Conservation (phyloP, 2,797 vertebrate species). For the Tokudaia muenninki region DNA sequence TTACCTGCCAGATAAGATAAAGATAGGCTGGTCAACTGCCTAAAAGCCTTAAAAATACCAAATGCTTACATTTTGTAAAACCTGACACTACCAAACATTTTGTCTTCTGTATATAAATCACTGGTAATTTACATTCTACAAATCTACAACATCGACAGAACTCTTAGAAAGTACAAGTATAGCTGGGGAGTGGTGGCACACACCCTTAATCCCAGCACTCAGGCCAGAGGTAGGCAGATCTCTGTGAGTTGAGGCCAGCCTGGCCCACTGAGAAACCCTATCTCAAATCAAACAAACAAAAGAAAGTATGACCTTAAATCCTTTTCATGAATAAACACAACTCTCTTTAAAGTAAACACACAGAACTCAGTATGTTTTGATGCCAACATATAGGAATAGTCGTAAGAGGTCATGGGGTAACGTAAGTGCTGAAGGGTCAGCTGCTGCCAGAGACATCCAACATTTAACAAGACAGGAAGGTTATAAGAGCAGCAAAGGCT, state of each 20-base stretch:
- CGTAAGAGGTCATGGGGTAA: background rate
- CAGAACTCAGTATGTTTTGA: slow-evolving; percentile 10
- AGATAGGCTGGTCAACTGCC: background rate
- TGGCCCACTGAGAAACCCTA: background rate
- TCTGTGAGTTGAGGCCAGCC: background rate
- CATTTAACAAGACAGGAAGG: background rate
- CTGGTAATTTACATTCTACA: slow-evolving; percentile 38
- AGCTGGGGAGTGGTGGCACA: accelerated
- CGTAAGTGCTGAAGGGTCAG: background rate
- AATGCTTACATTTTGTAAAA: slow-evolving; percentile 31
- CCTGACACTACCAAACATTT: slow-evolving; percentile 10
- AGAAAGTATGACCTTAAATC: background rate
- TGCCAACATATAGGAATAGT: slow-evolving; percentile 40
- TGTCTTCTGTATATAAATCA: slow-evolving; percentile 49
- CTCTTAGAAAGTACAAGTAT: background rate
- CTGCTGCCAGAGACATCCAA: background rate
- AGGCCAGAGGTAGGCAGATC: background rate
- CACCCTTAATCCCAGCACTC: background rate
- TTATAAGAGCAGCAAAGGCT: background rate
- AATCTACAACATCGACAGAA: slow-evolving; percentile 6
- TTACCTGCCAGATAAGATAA: slow-evolving; percentile 2
- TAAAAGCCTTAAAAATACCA: slow-evolving; percentile 32
- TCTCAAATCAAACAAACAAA: background rate
- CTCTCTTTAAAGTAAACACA: slow-evolving; percentile 46
- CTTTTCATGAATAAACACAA: slow-evolving; percentile 37